A percentile compares a stretch with the other conserved stretches of the same genome.
Conservation (phyloP, 2,113 vertebrate genomes). For the Petroica traversi region DNA sequence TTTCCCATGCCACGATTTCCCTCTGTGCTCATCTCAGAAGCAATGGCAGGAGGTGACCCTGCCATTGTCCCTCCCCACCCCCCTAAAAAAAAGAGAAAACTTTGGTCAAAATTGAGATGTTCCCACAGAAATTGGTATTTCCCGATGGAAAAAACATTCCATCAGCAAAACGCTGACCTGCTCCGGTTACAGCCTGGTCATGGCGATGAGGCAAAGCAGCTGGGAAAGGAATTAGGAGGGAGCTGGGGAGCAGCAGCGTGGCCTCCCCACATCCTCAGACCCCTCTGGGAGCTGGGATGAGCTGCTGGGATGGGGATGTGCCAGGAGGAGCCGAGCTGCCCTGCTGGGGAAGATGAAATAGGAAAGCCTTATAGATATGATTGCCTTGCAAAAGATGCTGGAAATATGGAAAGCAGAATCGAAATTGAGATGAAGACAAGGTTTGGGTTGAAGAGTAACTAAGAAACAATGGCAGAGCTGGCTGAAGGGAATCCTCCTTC, state of each 20-base stretch:
- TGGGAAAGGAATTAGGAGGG: slow-evolving; percentile 64
- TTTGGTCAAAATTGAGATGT: slow-evolving; percentile 43
- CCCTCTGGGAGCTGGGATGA: too few relatives aligned
- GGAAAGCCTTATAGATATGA: too few relatives aligned
- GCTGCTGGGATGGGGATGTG: neutral
- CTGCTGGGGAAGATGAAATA: too few relatives aligned
- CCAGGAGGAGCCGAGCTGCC: neutral
- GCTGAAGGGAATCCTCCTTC: too few relatives aligned
- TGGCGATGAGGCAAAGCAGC: slow-evolving; percentile 50
- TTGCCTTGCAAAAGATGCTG: too few relatives aligned
- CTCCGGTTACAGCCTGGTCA: slow-evolving; percentile 63
- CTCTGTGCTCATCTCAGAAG: neutral
- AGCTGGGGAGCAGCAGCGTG: neutral
- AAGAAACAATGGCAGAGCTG: too few relatives aligned
- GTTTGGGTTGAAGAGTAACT: too few relatives aligned
- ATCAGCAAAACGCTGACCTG: slow-evolving; percentile 29
- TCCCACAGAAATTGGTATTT: slow-evolving; percentile 60
- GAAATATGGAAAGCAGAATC: too few relatives aligned
- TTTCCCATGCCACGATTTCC: neutral
- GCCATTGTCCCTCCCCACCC: neutral
- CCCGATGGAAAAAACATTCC: slow-evolving; percentile 51
- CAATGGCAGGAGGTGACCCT: neutral
- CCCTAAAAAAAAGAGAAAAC: neutral
- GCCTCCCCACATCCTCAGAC: neutral
- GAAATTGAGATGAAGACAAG: too few relatives aligned